Percentiles rank a stretch among this genome's conserved stretches.
Conservation (phyloP, 2,797 vertebrate species). For the Miichthys miiuy region DNA sequence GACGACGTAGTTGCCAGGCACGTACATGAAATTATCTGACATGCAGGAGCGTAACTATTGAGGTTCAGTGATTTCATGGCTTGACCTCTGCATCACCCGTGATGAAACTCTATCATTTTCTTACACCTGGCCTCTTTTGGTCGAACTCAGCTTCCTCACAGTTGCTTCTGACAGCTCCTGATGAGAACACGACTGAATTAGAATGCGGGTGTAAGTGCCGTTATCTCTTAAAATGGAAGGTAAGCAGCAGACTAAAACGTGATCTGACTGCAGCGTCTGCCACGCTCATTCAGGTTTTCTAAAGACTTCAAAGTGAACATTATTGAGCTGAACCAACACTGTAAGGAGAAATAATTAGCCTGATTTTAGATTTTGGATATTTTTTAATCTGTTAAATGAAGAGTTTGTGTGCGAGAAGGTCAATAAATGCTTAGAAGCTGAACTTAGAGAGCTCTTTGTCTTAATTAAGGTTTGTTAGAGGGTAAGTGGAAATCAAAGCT, state of each 20-base stretch:
- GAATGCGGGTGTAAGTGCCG: not conserved
- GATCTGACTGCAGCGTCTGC: not conserved
- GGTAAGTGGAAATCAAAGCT: constrained; percentile 16
- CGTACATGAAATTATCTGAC: not conserved
- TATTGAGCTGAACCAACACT: not conserved
- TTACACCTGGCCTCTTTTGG: not conserved
- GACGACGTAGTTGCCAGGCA: not conserved
- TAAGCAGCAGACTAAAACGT: not conserved
- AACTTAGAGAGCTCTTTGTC: constrained; percentile 16
- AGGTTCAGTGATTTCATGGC: not conserved
- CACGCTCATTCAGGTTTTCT: not conserved
- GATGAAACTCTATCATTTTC: constrained; percentile 1
- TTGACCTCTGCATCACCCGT: not conserved
- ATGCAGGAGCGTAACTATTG: not conserved
- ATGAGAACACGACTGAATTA: not conserved
- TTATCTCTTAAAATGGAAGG: not conserved
- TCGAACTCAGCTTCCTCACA: not conserved
- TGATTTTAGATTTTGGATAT: constrained; percentile 16
- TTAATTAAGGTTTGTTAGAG: constrained; percentile 21
- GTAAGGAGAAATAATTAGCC: constrained; percentile 15
- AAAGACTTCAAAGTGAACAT: constrained; percentile 14
- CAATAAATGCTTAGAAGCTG: not conserved
- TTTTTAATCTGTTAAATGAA: constrained; percentile 3
- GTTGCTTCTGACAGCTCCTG: constrained; percentile 7
- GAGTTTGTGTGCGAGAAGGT: not conserved